Conservation (phyloP, 2,113 vertebrate genomes). For the Cercocebus atys region DNA sequence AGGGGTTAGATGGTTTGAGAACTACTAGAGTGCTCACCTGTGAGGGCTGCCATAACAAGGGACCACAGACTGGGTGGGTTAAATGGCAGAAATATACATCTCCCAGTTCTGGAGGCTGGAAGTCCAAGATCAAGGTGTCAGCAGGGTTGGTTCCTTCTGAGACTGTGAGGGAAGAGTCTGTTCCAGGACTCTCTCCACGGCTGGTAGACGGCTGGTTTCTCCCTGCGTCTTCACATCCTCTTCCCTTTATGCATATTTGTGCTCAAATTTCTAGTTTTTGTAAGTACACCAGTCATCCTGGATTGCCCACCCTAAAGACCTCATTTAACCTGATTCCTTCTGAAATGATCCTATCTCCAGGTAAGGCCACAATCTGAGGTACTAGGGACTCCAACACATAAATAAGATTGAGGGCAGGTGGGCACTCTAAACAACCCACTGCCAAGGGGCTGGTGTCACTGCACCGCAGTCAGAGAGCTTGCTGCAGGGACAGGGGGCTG, state of each 20-base stretch:
- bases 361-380: background rate
- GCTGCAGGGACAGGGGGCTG: rapidly evolving
- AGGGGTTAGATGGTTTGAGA: background rate
- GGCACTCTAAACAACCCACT: background rate
- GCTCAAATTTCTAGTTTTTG: background rate
- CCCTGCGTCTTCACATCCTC: background rate
- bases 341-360: background rate
- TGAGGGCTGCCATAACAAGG: rapidly evolving
- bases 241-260: background rate
- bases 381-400: background rate
- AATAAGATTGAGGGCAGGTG: background rate
- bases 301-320: too few relatives aligned
- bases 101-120: background rate
- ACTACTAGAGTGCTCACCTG: background rate
- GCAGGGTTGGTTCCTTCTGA: background rate
- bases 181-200: background rate
- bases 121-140: background rate
- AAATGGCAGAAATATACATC: background rate
- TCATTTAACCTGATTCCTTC: background rate
- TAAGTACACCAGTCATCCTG: background rate
- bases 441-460: background rate
- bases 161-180: background rate
- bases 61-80: background rate
- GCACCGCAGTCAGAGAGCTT: background rate
- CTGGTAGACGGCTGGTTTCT: background rate